Percentiles rank a stretch among this genome's conserved stretches.
phyloP scores from a whole-genome alignment of 2,797 vertebrate species.

The Pempheris klunzingeri region DNA sequence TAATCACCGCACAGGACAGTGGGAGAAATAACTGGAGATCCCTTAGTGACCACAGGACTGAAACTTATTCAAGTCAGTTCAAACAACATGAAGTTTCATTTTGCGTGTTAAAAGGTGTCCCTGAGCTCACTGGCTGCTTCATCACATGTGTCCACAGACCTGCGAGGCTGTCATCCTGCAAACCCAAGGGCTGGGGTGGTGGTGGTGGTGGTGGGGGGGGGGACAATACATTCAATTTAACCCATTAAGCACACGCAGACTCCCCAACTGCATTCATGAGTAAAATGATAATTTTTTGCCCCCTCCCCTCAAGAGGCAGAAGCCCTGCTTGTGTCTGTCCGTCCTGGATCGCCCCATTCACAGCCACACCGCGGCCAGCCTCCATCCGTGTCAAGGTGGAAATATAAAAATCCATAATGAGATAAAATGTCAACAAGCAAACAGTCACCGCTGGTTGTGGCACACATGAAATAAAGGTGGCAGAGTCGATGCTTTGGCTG shows the following conservation, averaged over 20 bases:
- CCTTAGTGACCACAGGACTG: not conserved
- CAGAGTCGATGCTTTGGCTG: slow-evolving; percentile 5
- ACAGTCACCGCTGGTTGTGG: not conserved
- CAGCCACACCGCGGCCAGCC: not conserved
- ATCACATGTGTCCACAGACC: slow-evolving; percentile 8
- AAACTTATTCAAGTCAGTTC: not conserved
- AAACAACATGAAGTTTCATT: slow-evolving; percentile 6
- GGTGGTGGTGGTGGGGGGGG: too few relatives aligned
- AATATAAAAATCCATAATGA: slow-evolving; percentile 31
- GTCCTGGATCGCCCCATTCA: not conserved
- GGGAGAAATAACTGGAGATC: slow-evolving; percentile 10
- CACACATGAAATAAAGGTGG: not conserved
- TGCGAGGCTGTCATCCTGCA: slow-evolving; percentile 34
- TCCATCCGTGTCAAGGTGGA: not conserved
- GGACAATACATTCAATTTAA: slow-evolving; percentile 19
- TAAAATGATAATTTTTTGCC: slow-evolving; percentile 35
- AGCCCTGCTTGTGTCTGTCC: not conserved
- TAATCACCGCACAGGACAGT: too few relatives aligned
- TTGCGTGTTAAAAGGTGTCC: not conserved
- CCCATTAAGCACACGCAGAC: slow-evolving; percentile 22
- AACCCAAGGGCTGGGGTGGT: too few relatives aligned
- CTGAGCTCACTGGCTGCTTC: not conserved
- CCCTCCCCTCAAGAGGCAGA: not conserved
- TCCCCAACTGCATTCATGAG: slow-evolving; percentile 25
- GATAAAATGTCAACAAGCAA: slow-evolving; percentile 30